Conservation (phyloP, 2,888 invertebrate species). For the Tipula confusa region DNA sequence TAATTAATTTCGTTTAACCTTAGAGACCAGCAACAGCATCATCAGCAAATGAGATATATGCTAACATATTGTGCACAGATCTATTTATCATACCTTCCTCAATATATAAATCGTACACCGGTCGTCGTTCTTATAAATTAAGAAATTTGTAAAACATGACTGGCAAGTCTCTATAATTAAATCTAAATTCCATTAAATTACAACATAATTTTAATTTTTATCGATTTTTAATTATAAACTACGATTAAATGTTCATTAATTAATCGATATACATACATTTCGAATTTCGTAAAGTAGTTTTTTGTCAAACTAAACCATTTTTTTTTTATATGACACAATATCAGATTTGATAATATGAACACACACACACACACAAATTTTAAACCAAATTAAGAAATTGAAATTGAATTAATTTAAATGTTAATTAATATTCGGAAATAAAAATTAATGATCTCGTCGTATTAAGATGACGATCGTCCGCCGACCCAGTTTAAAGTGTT, state of each 20-base stretch:
- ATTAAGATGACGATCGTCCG: not conserved
- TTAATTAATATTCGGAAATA: slow-evolving; percentile 3
- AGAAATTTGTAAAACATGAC: not conserved
- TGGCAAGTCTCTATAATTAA: not conserved
- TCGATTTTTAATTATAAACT: slow-evolving; percentile 4
- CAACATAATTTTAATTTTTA: not conserved
- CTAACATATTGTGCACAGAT: not conserved
- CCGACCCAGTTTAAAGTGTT: not conserved
- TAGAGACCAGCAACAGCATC: not conserved
- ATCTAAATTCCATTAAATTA: not conserved
- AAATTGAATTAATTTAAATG: slow-evolving; percentile 12
- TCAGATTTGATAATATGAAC: not conserved
- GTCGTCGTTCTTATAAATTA: not conserved
- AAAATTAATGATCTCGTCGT: not conserved
- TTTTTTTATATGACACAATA: not conserved
- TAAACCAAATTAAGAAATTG: not conserved
- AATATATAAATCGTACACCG: not conserved
- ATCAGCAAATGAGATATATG: not conserved
- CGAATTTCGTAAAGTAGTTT: not conserved
- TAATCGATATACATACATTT: not conserved
- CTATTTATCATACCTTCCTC: not conserved
- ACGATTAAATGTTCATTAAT: not conserved
- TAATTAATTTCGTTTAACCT: not conserved
- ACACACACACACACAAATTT: not conserved
- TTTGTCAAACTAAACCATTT: not conserved